phyloP scores from a whole-genome alignment of 2,888 invertebrate genomes.

The Pammene aurita region DNA sequence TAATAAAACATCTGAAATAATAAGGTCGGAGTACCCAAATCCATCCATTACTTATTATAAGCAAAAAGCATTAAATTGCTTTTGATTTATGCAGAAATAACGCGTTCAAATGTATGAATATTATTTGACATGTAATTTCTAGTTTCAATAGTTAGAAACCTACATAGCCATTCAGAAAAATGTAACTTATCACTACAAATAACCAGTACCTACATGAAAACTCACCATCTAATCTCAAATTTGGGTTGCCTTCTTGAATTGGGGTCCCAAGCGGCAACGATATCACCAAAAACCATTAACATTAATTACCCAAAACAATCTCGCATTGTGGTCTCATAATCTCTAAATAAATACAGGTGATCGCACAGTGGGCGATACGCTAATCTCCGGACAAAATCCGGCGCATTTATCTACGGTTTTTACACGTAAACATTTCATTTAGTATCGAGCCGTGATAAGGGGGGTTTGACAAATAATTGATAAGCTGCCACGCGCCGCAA shows the following conservation, averaged over 20 bases:
- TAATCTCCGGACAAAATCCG: conserved; percentile 40
- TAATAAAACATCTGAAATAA: neutral
- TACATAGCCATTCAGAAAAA: no score
- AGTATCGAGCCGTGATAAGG: conserved; percentile 45
- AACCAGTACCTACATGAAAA: no score
- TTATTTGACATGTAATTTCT: no score
- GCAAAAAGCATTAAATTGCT: no score
- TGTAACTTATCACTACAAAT: no score
- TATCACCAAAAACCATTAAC: conserved; percentile 23
- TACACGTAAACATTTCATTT: conserved; percentile 40
- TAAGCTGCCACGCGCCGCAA: conserved; percentile 55
- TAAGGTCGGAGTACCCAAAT: neutral
- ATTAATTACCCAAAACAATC: conserved; percentile 32
- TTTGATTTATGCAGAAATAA: no score
- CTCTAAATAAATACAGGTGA: conserved; percentile 38
- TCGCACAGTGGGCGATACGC: conserved; percentile 40
- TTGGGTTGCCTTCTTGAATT: neutral
- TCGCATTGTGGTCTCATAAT: conserved; percentile 34
- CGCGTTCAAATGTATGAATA: no score
- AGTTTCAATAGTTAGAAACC: no score
- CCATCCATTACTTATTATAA: neutral
- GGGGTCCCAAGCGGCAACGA: neutral
- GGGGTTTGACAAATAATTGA: conserved; percentile 56
- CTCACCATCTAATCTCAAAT: neutral
- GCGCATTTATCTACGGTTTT: conserved; percentile 37